Evolutionary conservation across 2,888 invertebrate genomes (phyloP).

Genomic region (Hirudinaria manillensis): DNA sequence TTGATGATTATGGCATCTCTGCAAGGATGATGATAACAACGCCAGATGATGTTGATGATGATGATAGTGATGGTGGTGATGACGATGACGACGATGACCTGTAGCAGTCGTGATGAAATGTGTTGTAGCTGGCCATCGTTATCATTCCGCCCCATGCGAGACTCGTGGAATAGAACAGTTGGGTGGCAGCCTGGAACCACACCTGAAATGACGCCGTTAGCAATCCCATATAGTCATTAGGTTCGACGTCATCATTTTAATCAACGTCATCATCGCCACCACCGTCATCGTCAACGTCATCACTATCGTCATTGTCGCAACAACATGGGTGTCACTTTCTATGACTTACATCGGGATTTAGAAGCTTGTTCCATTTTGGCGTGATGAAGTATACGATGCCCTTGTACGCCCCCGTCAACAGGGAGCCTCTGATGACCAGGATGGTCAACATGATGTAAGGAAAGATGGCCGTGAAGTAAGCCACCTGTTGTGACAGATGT

Average conservation of each 20-base stretch:
- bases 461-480: slow-evolving; percentile 41
- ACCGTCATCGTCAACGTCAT: slow-evolving; percentile 29
- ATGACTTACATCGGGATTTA: slow-evolving; percentile 35
- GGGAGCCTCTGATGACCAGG: slow-evolving; percentile 39
- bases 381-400: slow-evolving; percentile 40
- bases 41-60: slow-evolving; percentile 20
- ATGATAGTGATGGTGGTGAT: slow-evolving; percentile 14
- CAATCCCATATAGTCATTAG: neutral
- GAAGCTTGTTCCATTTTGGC: slow-evolving; percentile 37
- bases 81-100: slow-evolving; percentile 33
- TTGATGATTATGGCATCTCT: slow-evolving; percentile 34
- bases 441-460: slow-evolving; percentile 42
- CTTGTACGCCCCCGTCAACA: slow-evolving; percentile 38
- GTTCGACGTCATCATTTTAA: slow-evolving; percentile 25
- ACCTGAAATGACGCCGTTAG: slow-evolving; percentile 27
- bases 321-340: no score
- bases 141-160: slow-evolving; percentile 46
- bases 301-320: slow-evolving; percentile 11
- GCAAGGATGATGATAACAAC: slow-evolving; percentile 22
- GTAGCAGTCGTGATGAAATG: slow-evolving; percentile 41
- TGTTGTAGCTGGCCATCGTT: slow-evolving; percentile 45
- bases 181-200: slow-evolving; percentile 41
- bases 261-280: slow-evolving; percentile 29
- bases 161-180: slow-evolving; percentile 42
- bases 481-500: slow-evolving; percentile 35